Conservation (phyloP, 2,113 vertebrate genomes). For the Elachura formosa region DNA sequence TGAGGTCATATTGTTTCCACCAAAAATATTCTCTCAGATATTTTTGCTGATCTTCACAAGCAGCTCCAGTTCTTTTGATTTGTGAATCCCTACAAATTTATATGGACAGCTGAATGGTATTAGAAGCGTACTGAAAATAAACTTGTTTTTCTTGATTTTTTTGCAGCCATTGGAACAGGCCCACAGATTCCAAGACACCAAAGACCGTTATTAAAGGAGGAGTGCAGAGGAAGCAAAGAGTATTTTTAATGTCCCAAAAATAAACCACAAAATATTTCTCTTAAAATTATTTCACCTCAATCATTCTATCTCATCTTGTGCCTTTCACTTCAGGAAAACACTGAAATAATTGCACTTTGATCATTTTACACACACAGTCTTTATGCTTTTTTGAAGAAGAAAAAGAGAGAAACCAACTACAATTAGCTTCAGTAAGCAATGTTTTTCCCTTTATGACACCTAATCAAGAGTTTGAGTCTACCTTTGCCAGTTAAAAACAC, state of each 20-base stretch:
- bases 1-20: background rate
- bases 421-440: background rate
- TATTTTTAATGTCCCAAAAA: background rate
- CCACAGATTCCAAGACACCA: background rate
- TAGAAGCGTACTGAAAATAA: background rate
- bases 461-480: background rate
- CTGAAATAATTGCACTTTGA: background rate
- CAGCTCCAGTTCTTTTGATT: background rate
- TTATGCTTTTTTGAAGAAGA: background rate
- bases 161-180: background rate
- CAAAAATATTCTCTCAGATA: background rate
- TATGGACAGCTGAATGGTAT: slow-evolving; percentile 22
- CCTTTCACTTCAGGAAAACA: background rate
- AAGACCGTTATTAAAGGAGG: background rate
- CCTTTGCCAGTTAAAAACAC: slow-evolving; percentile 30
- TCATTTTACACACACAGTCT: background rate
- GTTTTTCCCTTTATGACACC: background rate
- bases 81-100: background rate
- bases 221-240: background rate
- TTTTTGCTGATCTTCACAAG: background rate
- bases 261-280: background rate
- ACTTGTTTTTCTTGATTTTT: background rate
- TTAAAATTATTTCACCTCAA: background rate
- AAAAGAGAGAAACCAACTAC: background rate
- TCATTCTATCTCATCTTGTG: background rate